phyloP scores from a whole-genome alignment of 2,888 invertebrate genomes.

The Lissonota sp. region DNA sequence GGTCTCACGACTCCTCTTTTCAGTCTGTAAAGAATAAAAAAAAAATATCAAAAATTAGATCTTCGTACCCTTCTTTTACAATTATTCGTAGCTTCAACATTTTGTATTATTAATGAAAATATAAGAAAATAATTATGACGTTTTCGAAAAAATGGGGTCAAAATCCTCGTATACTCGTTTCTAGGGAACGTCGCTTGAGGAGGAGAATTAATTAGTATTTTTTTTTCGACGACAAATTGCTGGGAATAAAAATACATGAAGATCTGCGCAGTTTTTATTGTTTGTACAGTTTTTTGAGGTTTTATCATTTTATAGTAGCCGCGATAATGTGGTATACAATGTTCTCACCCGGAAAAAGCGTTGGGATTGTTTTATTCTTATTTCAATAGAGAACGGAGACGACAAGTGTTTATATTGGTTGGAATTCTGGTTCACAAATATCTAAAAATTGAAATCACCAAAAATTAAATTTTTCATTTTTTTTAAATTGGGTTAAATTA shows the following conservation, averaged over 20 bases:
- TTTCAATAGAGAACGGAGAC: background rate
- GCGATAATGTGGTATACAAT: no score
- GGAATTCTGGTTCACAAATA: background rate
- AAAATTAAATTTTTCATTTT: no score
- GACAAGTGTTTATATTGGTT: background rate
- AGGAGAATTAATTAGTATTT: background rate
- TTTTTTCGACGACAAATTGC: no score
- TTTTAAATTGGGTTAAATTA: no score
- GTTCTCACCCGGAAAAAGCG: no score
- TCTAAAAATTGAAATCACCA: no score
- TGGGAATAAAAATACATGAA: no score
- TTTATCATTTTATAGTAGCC: no score
- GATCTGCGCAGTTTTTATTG: no score
- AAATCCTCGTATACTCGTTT: background rate
- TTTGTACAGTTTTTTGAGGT: no score
- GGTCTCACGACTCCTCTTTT: conserved; percentile 56
- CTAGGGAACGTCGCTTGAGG: background rate
- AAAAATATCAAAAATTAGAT: conserved; percentile 14
- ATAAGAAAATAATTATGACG: conserved; percentile 5
- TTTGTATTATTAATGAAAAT: background rate
- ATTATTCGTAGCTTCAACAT: conserved; percentile 18
- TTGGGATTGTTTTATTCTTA: background rate
- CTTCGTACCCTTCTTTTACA: conserved; percentile 30
- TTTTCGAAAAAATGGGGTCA: conserved; percentile 19
- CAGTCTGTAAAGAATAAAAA: conserved; percentile 39